phyloP scores from a whole-genome alignment of 2,113 vertebrate genomes.

The Myodes glareolus region DNA sequence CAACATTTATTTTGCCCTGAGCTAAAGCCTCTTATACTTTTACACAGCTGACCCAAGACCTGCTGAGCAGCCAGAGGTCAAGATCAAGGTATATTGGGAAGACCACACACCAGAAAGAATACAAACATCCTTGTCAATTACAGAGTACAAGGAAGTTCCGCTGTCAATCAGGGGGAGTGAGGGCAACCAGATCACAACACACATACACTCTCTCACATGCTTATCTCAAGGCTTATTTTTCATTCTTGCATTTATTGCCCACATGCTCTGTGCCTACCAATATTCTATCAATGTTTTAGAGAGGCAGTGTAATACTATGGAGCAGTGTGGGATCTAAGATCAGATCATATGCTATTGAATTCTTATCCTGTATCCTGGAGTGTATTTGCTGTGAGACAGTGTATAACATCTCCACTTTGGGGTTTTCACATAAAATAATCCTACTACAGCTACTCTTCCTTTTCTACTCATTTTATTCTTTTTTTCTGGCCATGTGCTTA shows the following conservation, averaged over 20 bases:
- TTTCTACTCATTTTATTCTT: not conserved
- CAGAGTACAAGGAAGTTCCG: no score
- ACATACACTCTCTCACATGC: not conserved
- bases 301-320: not conserved
- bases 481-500: not conserved
- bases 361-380: not conserved
- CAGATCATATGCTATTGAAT: not conserved
- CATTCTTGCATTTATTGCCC: not conserved
- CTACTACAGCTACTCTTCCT: not conserved
- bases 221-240: not conserved
- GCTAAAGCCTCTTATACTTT: no score
- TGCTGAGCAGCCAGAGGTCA: no score
- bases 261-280: not conserved
- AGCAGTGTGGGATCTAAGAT: not conserved
- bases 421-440: not conserved
- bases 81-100: no score
- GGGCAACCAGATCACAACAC: not conserved
- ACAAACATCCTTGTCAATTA: no score
- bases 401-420: not conserved
- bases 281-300: not conserved
- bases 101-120: no score
- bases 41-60: no score
- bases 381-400: not conserved
- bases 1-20: no score
- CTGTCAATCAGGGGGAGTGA: no score